Percentiles rank a stretch among this genome's conserved stretches.
phyloP scores from a whole-genome alignment of 2,113 vertebrate species.

The Nymphicus hollandicus region DNA sequence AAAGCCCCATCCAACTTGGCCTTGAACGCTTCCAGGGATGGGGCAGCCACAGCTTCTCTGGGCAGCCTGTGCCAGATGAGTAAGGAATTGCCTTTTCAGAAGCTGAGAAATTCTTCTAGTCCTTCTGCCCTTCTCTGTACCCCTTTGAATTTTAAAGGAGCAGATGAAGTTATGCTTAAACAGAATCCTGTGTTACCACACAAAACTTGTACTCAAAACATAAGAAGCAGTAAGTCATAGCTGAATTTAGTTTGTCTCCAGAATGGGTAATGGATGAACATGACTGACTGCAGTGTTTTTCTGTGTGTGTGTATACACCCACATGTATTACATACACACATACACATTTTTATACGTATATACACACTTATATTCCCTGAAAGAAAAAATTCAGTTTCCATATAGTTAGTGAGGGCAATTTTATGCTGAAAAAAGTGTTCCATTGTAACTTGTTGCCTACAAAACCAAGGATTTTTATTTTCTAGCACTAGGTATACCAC shows the following conservation, averaged over 20 bases:
- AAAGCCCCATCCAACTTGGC: not conserved
- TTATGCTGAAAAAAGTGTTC: not conserved
- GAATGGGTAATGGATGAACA: not conserved
- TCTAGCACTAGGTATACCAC: not conserved
- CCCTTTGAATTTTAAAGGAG: not conserved
- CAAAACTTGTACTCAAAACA: not conserved
- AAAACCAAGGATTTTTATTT: not conserved
- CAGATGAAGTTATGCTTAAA: conserved; percentile 40
- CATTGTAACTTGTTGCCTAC: not conserved
- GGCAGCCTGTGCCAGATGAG: not conserved
- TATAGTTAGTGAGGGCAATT: not conserved
- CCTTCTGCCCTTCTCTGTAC: not conserved
- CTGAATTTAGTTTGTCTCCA: not conserved
- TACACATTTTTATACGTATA: not conserved
- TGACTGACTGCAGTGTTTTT: not conserved
- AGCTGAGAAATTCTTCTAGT: not conserved
- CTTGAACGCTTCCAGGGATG: not conserved
- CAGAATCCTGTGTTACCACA: not conserved
- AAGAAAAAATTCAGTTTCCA: not conserved
- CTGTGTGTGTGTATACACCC: not conserved
- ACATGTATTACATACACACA: not conserved
- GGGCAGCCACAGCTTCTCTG: not conserved
- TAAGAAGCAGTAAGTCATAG: not conserved
- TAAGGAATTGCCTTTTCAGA: not conserved
- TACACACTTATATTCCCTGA: not conserved